Percentiles rank a stretch among this genome's conserved stretches.
Evolutionary conservation across 2,888 invertebrate genomes (phyloP).

Genomic region (Abrostola triplasia): DNA sequence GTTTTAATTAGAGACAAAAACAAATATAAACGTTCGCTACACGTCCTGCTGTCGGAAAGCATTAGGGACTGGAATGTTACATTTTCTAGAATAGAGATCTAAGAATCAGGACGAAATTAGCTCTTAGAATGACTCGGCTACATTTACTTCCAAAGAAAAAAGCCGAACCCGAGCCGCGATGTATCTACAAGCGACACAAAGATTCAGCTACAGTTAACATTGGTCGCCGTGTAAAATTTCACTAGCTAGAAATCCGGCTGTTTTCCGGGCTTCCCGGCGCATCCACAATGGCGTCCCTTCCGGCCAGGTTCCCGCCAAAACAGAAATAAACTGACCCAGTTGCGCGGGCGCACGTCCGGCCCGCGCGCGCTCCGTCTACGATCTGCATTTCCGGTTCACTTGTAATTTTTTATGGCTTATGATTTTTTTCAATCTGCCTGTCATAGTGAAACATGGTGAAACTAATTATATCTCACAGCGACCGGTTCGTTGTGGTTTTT

Average conservation of each 20-base stretch:
- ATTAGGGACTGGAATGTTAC: constrained; percentile 70
- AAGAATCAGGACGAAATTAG: constrained; percentile 69
- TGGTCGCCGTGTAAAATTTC: constrained; percentile 78
- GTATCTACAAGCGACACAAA: constrained; percentile 67
- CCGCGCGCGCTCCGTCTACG: constrained; percentile 73
- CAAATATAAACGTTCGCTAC: constrained; percentile 62
- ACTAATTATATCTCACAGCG: constrained; percentile 61
- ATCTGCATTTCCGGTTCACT: constrained; percentile 86
- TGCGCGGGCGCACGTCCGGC: constrained; percentile 83
- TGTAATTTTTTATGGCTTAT: constrained; percentile 85
- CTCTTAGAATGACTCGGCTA: constrained; percentile 67
- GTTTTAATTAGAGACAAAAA: constrained; percentile 63
- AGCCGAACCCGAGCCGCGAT: constrained; percentile 60
- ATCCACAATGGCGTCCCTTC: constrained; percentile 87
- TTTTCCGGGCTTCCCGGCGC: constrained; percentile 86
- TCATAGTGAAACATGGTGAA: constrained; percentile 63
- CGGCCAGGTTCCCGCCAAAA: constrained; percentile 88
- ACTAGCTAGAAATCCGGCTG: constrained; percentile 85
- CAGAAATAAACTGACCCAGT: constrained; percentile 88
- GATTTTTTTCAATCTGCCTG: constrained; percentile 72
- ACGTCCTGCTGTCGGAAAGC: constrained; percentile 66
- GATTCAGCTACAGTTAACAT: constrained; percentile 70
- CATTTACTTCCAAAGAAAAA: constrained; percentile 78
- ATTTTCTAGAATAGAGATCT: constrained; percentile 65
- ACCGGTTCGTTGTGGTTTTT: constrained; percentile 42